Evolutionary conservation across 2,888 invertebrate genomes (phyloP).

Genomic region (Plutella xylostella): DNA sequence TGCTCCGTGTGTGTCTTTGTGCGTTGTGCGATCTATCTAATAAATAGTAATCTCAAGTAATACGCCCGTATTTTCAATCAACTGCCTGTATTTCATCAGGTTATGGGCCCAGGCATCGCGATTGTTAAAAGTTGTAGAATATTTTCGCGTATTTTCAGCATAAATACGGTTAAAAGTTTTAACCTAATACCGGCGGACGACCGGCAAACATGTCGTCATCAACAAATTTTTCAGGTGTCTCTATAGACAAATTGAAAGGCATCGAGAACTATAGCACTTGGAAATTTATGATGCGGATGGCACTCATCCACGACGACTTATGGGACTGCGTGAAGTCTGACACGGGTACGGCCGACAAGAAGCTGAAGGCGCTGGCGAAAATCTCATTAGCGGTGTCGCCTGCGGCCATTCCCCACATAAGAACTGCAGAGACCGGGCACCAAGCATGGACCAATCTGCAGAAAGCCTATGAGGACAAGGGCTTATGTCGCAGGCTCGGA

Average conservation of each 20-base stretch:
- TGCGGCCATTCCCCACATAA: constrained; percentile 6
- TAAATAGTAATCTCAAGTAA: no score
- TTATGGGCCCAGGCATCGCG: neutral
- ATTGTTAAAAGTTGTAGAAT: neutral
- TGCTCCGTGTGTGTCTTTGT: no score
- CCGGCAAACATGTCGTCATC: neutral
- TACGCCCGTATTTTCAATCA: no score
- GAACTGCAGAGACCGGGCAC: constrained; percentile 8
- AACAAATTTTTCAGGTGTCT: neutral
- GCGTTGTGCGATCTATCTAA: no score
- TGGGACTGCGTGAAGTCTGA: constrained; percentile 8
- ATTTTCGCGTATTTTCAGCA: neutral
- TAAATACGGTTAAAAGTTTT: neutral
- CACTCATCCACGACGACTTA: constrained; percentile 12
- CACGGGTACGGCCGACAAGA: neutral
- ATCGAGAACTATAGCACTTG: neutral
- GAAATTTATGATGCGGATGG: constrained; percentile 10
- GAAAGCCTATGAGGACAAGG: constrained; percentile 15
- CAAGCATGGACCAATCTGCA: constrained; percentile 13
- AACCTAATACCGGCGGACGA: neutral
- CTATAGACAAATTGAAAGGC: neutral
- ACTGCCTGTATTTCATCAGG: neutral
- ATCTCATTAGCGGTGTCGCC: constrained; percentile 11
- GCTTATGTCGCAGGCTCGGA: constrained; percentile 11
- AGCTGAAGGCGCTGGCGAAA: constrained; percentile 14